Conservation (phyloP, 2,797 vertebrate genomes). For the Margarornis squamiger region DNA sequence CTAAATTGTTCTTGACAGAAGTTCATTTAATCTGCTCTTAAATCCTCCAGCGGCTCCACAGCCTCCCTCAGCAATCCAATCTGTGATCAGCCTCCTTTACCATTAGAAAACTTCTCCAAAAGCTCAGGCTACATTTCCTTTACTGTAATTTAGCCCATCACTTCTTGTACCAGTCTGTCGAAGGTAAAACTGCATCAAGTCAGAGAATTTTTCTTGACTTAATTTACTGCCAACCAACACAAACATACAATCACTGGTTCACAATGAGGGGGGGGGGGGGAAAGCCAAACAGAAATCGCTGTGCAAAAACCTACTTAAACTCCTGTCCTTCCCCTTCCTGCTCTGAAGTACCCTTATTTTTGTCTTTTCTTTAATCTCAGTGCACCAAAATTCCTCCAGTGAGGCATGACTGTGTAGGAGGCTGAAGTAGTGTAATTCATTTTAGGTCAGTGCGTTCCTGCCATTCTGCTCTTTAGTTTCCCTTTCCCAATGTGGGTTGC, state of each 20-base stretch:
- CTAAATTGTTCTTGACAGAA: conserved; percentile 55
- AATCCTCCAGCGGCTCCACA: background rate
- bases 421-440: background rate
- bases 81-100: background rate
- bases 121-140: background rate
- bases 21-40: conserved; percentile 57
- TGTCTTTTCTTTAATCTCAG: background rate
- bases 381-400: background rate
- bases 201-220: background rate
- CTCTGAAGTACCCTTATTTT: background rate
- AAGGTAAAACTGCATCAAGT: background rate
- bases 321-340: background rate
- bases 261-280: background rate
- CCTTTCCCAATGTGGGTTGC: background rate
- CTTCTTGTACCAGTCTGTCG: background rate
- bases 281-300: background rate
- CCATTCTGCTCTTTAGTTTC: background rate
- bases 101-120: conserved; percentile 23
- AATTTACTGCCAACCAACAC: background rate
- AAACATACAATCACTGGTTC: background rate
- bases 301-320: background rate
- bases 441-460: background rate
- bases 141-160: conserved; percentile 16
- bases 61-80: conserved; percentile 3
- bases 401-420: background rate